Evolutionary conservation across 2,113 vertebrate genomes (phyloP).

Genomic region (Conger conger): DNA sequence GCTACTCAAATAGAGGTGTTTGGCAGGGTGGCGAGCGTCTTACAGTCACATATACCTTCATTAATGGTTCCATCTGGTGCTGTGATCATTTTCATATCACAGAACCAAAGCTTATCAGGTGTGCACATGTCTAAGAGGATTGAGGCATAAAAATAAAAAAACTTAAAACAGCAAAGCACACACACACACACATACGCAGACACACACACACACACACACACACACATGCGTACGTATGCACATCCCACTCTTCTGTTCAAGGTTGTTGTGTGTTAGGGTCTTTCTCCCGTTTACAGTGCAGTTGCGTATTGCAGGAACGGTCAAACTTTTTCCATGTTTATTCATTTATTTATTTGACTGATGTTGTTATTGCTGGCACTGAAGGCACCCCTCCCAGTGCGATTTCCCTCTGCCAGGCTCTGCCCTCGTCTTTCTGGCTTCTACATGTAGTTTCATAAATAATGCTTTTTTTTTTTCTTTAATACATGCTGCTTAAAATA

Average conservation of each 20-base stretch:
- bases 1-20: background rate
- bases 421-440: constrained; percentile 38
- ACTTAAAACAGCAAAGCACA: background rate
- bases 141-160: constrained; percentile 13
- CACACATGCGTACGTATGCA: background rate
- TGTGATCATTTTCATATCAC: no score
- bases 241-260: background rate
- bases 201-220: background rate
- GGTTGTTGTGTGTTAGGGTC: constrained; percentile 8
- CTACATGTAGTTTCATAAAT: constrained; percentile 38
- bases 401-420: constrained; percentile 34
- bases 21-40: background rate
- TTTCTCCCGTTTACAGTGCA: constrained; percentile 20
- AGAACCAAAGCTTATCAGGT: background rate
- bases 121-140: background rate
- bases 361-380: constrained; percentile 18
- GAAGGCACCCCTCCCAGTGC: background rate
- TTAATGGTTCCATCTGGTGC: no score
- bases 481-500: constrained; percentile 62
- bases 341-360: constrained; percentile 12
- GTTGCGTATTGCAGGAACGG: constrained; percentile 16
- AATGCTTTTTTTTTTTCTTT: constrained; percentile 42
- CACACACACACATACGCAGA: constrained; percentile 3
- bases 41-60: background rate
- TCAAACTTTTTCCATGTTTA: background rate